These are phyloP conservation scores for Xerus inauris DNA, from an alignment of 2,113 vertebrate species.

Conservation along the genomic window DNA sequence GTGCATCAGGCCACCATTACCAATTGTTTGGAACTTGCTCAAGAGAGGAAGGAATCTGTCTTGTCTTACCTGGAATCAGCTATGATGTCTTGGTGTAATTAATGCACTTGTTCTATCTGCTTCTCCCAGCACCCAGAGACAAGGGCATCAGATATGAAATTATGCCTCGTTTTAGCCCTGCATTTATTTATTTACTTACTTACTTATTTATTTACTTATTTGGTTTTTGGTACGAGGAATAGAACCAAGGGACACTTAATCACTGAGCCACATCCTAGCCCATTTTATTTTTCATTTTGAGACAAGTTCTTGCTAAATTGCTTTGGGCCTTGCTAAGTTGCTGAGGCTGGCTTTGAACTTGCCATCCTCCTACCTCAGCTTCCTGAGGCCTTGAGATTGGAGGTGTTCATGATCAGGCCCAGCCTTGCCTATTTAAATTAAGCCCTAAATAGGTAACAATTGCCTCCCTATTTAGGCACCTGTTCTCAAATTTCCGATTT, in stretches of 20 bases:
- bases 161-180: not conserved
- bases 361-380: not conserved
- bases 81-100: not conserved
- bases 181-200: not conserved
- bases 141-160: not conserved
- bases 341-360: not conserved
- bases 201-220: no score
- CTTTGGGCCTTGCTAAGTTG: not conserved
- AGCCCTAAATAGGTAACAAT: slow-evolving; percentile 48
- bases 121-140: not conserved
- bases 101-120: not conserved
- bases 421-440: slow-evolving; percentile 52
- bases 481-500: slow-evolving; percentile 78
- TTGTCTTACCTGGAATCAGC: not conserved
- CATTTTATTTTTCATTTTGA: not conserved
- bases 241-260: not conserved
- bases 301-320: not conserved
- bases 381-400: not conserved
- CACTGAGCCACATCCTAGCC: not conserved
- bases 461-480: slow-evolving; percentile 60
- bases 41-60: not conserved
- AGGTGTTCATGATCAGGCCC: not conserved
- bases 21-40: not conserved
- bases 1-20: not conserved
- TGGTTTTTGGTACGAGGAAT: not conserved